These are phyloP conservation scores for Automeris io DNA, from an alignment of 2,888 invertebrate genomes.

Conservation along the genomic window DNA sequence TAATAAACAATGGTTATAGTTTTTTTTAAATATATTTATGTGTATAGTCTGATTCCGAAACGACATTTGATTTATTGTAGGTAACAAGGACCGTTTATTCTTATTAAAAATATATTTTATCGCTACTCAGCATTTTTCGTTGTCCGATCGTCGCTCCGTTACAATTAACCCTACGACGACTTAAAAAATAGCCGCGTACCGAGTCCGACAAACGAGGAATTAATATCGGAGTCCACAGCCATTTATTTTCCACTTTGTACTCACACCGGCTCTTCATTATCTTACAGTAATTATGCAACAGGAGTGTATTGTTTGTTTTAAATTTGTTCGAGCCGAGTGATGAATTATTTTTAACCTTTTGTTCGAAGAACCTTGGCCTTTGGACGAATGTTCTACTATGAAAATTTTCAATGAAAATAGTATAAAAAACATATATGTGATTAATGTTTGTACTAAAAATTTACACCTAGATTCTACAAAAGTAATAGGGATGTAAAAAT, in stretches of 20 bases:
- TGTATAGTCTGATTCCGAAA: no score
- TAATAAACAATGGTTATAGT: no score
- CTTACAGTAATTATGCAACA: slow-evolving; percentile 55
- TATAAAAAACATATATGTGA: no score
- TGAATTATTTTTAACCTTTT: slow-evolving; percentile 34
- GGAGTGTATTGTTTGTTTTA: slow-evolving; percentile 56
- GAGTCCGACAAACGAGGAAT: slow-evolving; percentile 63
- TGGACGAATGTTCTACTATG: not conserved
- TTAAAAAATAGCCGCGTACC: slow-evolving; percentile 48
- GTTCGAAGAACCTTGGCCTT: slow-evolving; percentile 12
- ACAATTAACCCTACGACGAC: slow-evolving; percentile 56
- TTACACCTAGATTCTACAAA: no score
- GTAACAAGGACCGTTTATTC: no score
- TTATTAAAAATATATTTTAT: not conserved
- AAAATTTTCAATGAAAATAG: not conserved
- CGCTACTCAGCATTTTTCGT: slow-evolving; percentile 27
- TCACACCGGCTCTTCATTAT: slow-evolving; percentile 43
- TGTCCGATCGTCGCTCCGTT: slow-evolving; percentile 39
- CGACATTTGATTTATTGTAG: no score
- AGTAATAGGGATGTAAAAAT: no score
- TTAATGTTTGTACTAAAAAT: no score
- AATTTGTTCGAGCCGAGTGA: slow-evolving; percentile 38
- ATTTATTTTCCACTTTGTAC: slow-evolving; percentile 62
- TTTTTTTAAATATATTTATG: no score
- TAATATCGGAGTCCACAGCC: slow-evolving; percentile 54